phyloP scores from a whole-genome alignment of 2,113 vertebrate genomes.

The Thamnaconus septentrionalis region DNA sequence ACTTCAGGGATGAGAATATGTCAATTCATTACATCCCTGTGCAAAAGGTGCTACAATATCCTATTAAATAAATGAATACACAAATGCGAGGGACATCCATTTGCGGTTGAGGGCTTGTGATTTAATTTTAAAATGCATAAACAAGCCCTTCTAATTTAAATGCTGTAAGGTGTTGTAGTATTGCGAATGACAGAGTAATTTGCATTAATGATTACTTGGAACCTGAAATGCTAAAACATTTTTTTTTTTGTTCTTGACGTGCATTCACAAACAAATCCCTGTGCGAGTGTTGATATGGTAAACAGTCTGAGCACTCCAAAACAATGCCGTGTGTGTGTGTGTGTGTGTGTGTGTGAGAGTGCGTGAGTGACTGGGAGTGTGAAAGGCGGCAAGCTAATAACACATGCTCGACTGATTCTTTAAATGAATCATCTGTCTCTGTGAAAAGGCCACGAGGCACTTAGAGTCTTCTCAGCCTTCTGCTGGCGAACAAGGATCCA shows the following conservation, averaged over 20 bases:
- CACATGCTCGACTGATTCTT: slow-evolving; percentile 36
- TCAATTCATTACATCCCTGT: no score
- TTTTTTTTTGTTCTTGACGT: no score
- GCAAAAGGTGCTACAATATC: no score
- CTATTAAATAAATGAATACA: no score
- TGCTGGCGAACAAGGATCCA: slow-evolving; percentile 22
- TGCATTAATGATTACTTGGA: slow-evolving; percentile 2
- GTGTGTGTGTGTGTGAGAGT: background rate
- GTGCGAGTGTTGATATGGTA: no score
- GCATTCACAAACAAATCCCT: no score
- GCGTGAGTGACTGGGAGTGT: slow-evolving; percentile 3
- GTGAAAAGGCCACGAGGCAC: slow-evolving; percentile 38
- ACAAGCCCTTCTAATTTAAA: slow-evolving; percentile 40
- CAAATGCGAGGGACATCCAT: slow-evolving; percentile 6
- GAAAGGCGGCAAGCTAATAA: slow-evolving; percentile 19
- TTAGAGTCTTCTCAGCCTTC: slow-evolving; percentile 51
- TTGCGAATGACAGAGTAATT: slow-evolving; percentile 13
- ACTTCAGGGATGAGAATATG: no score
- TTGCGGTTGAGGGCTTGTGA: slow-evolving; percentile 17
- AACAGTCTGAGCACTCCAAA: background rate
- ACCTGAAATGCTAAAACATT: background rate
- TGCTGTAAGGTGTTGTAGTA: slow-evolving; percentile 6
- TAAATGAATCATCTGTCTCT: slow-evolving; percentile 55
- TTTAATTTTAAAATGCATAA: slow-evolving; percentile 13
- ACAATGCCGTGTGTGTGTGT: background rate